Percentiles rank a stretch among this genome's conserved stretches.
phyloP scores from a whole-genome alignment of 2,113 vertebrate genomes.

The Rhinopomastus cyanomelas region DNA sequence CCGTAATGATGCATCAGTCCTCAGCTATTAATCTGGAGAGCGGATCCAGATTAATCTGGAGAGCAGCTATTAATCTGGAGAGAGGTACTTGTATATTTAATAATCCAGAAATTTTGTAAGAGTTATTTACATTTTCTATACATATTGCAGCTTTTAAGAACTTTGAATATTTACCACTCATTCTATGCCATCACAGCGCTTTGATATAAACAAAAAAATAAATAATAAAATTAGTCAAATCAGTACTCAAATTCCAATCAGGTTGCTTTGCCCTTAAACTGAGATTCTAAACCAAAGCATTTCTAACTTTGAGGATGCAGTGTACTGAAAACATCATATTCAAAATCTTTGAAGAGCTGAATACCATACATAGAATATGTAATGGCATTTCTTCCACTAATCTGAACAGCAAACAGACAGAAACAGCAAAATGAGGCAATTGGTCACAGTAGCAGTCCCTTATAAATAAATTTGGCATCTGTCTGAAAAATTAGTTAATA shows the following conservation, averaged over 20 bases:
- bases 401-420: slow-evolving; percentile 11
- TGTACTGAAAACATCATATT: neutral
- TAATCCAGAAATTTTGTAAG: slow-evolving; percentile 62
- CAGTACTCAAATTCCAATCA: neutral
- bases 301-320: neutral
- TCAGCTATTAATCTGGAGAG: slow-evolving; percentile 66
- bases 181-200: slow-evolving; percentile 55
- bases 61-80: slow-evolving; percentile 66
- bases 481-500: slow-evolving; percentile 60
- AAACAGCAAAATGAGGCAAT: slow-evolving; percentile 33
- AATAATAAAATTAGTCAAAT: slow-evolving; percentile 6
- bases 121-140: slow-evolving; percentile 72
- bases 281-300: neutral
- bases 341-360: slow-evolving; percentile 34
- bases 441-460: neutral
- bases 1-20: slow-evolving; percentile 39
- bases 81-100: slow-evolving; percentile 73
- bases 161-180: slow-evolving; percentile 61
- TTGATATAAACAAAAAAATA: slow-evolving; percentile 34
- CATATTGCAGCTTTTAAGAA: slow-evolving; percentile 53
- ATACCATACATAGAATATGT: neutral
- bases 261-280: slow-evolving; percentile 1
- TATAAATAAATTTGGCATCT: slow-evolving; percentile 64
- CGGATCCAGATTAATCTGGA: slow-evolving; percentile 71
- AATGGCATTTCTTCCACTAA: neutral